Base-by-base conservation (phyloP, 2,797 vertebrate species). In the Siniperca obscura region DNA sequence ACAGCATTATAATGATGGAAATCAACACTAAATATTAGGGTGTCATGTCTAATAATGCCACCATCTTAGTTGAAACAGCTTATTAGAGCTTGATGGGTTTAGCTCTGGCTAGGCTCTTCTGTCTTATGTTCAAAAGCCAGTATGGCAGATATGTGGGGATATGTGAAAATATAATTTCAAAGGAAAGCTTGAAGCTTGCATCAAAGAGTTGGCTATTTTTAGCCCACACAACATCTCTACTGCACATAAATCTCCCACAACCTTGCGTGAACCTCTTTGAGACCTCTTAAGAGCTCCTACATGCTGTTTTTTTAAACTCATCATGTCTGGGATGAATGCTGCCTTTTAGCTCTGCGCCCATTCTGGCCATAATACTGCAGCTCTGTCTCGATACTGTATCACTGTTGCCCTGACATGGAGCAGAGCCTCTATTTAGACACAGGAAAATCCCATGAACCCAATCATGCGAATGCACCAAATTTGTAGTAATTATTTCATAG, bases 371-470 rank as follows among this genome's bases (percentile, higher is more conserved):
- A 85, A 89, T 73, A 77, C 86, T 61, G 46, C 42, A n/a, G 78
- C 82, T 86, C 89, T 91, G 91, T 85, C 91, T 91, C 85, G 12
- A 90, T 81, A 86, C 90, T 91, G 90, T 86, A 90, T 85, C 82
- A 48, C 89, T 77, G 86, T 77, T 74, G 86, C 70, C 70, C 87
- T 93, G 94, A 95, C 92, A 89, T 80, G 91, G 86, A 93, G 87
- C 94, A 95, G 93, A 91, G 86, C 85, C 88, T 84, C 81, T 74
- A 50, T 89, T 90, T 82, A 92, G 88, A 82, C 91, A 36, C 89
- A 92, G 91, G 92, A 94, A 93, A 94, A 93, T 94, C 93, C 91
- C 92, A 91, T 87, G 86, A 92, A 94, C 85, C 90, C 90, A 93
- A 93, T 94, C 93, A 92, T 87, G 90, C 78, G 56, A 92, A 93